Conservation (phyloP, 2,113 vertebrate genomes). For the Empidonax traillii region DNA sequence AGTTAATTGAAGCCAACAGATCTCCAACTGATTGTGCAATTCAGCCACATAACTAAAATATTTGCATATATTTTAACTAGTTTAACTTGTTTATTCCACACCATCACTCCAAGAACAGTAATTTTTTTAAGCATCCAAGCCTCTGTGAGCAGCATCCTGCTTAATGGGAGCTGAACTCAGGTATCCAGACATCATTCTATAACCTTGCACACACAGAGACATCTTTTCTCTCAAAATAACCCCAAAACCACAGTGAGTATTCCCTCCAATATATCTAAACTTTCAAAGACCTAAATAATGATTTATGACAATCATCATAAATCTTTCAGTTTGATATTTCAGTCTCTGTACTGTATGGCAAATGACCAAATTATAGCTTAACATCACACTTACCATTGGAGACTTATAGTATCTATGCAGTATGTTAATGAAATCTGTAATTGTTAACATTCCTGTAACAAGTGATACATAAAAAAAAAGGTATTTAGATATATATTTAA, state of each 20-base stretch:
- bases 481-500: background rate
- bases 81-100: background rate
- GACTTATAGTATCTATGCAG: slow-evolving; percentile 99
- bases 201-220: background rate
- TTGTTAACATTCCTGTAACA: slow-evolving; percentile 96
- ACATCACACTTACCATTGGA: slow-evolving; percentile 85
- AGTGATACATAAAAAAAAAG: background rate
- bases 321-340: background rate
- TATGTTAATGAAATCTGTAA: slow-evolving; percentile 99
- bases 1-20: slow-evolving; percentile 32
- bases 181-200: background rate
- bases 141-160: background rate
- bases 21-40: background rate
- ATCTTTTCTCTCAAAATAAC: background rate
- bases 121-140: background rate
- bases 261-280: background rate
- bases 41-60: background rate
- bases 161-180: background rate
- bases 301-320: background rate
- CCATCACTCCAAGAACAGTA: background rate
- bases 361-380: background rate
- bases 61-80: background rate
- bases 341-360: background rate
- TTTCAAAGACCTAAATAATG: background rate
- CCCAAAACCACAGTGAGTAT: background rate